Conservation (phyloP, 2,797 vertebrate genomes). For the Scarus forsteni region DNA sequence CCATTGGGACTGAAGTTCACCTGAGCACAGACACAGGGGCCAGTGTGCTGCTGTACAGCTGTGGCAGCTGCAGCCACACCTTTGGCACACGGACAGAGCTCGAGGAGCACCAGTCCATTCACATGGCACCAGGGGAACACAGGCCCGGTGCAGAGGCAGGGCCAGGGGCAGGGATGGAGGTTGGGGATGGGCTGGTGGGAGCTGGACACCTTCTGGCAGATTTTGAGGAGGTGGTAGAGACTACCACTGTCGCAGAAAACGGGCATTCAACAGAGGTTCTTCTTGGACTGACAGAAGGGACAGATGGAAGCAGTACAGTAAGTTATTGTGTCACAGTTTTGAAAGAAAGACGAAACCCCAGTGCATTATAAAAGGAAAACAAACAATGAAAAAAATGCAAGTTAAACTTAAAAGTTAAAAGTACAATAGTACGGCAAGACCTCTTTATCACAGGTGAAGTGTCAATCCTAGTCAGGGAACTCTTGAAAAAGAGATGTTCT, state of each 20-base stretch:
- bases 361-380: neutral
- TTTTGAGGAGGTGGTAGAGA: conserved; percentile 89
- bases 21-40: conserved; percentile 82
- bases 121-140: conserved; percentile 71
- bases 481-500: too few species aligned
- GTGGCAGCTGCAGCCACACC: conserved; percentile 89
- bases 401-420: neutral
- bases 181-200: conserved; percentile 81
- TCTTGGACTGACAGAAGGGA: conserved; percentile 75
- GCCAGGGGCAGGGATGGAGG: conserved; percentile 66
- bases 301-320: conserved; percentile 69
- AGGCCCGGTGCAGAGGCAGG: conserved; percentile 51
- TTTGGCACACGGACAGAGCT: conserved; percentile 89
- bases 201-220: conserved; percentile 84
- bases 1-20: conserved; percentile 82
- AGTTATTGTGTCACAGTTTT: conserved; percentile 32
- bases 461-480: too few species aligned
- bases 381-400: neutral
- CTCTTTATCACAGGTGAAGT: too few species aligned
- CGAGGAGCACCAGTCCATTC: conserved; percentile 88
- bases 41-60: conserved; percentile 88
- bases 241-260: conserved; percentile 83
- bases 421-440: too few species aligned
- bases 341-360: neutral
- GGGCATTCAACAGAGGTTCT: conserved; percentile 82